A percentile compares a stretch with the other conserved stretches of the same genome.
These are phyloP conservation scores for Hydropotes inermis DNA, from an alignment of 2,113 vertebrate species.

Conservation along the genomic window DNA sequence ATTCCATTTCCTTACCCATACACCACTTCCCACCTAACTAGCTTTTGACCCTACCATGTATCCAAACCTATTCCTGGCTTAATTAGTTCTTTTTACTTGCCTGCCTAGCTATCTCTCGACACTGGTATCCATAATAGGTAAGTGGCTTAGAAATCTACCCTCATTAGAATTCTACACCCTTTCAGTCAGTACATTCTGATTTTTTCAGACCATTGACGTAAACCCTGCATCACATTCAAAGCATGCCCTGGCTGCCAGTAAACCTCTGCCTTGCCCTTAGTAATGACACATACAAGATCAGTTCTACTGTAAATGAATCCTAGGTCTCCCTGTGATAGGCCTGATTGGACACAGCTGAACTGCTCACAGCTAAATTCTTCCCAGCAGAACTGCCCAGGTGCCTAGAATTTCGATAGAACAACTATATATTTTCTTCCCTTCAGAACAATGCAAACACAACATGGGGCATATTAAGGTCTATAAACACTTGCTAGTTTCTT, in stretches of 20 bases:
- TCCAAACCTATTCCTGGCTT: neutral
- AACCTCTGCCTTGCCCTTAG: neutral
- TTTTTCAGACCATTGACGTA: neutral
- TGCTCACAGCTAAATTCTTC: neutral
- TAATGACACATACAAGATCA: neutral
- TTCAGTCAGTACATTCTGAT: neutral
- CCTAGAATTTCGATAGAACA: neutral
- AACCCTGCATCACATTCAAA: neutral
- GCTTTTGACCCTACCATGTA: neutral
- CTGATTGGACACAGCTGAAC: neutral
- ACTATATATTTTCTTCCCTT: neutral
- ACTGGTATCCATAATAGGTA: neutral
- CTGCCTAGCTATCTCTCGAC: neutral
- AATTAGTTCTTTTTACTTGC: neutral
- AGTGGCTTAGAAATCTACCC: neutral
- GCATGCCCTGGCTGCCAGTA: neutral
- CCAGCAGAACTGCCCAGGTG: neutral
- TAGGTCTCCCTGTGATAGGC: neutral
- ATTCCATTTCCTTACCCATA: neutral
- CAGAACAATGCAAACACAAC: neutral
- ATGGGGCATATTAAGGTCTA: neutral
- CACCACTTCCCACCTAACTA: neutral
- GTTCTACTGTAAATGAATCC: neutral
- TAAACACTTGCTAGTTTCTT: neutral
- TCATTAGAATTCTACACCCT: neutral